phyloP scores from a whole-genome alignment of 2,888 invertebrate species.

The Agrypnus murinus region DNA sequence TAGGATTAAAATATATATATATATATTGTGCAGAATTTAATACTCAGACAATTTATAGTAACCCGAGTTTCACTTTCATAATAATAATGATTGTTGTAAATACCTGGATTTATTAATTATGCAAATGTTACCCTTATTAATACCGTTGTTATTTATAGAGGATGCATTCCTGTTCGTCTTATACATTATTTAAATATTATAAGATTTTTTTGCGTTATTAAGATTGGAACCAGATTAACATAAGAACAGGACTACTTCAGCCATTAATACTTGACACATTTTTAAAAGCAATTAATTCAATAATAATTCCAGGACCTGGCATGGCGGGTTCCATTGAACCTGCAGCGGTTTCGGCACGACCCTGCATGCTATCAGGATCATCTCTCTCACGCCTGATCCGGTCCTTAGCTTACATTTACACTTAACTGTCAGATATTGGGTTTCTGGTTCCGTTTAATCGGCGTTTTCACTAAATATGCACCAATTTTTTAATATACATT shows the following conservation, averaged over 20 bases:
- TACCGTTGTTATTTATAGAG: constrained; percentile 24
- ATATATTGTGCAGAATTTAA: constrained; percentile 16
- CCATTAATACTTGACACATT: constrained; percentile 51
- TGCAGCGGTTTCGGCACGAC: constrained; percentile 45
- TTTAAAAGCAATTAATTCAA: constrained; percentile 50
- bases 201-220: constrained; percentile 33
- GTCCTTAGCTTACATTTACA: constrained; percentile 38
- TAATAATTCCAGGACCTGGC: constrained; percentile 43
- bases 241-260: constrained; percentile 43
- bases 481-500: constrained; percentile 35
- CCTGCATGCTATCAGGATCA: constrained; percentile 43
- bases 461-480: constrained; percentile 28
- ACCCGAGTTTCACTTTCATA: constrained; percentile 31
- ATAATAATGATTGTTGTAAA: constrained; percentile 38
- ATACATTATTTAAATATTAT: too few relatives aligned
- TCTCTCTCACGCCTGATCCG: constrained; percentile 48
- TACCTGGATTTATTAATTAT: constrained; percentile 37
- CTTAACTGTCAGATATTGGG: constrained; percentile 34
- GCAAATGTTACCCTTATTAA: constrained; percentile 29
- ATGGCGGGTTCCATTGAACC: constrained; percentile 49
- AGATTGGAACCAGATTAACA: constrained; percentile 43
- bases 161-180: constrained; percentile 32
- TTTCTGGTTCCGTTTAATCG: constrained; percentile 27
- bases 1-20: too few relatives aligned
- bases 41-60: constrained; percentile 30